Percentiles rank a stretch among this genome's conserved stretches.
Evolutionary conservation across 2,888 invertebrate genomes (phyloP).

Genomic region (Luffia ferchaultella): DNA sequence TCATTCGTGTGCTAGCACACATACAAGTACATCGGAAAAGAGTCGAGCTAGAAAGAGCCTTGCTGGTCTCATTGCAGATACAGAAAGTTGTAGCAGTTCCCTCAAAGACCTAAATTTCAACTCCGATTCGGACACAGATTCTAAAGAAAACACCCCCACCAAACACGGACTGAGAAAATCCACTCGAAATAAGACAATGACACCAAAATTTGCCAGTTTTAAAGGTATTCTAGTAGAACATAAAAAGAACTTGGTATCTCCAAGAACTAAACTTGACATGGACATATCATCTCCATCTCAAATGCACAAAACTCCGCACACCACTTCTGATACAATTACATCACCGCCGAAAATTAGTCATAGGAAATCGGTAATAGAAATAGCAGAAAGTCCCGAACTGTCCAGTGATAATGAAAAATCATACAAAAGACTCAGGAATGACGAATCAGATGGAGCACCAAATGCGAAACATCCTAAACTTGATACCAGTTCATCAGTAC

Average conservation of each 20-base stretch:
- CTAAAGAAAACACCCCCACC: constrained; percentile 55
- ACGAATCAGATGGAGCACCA: constrained; percentile 32
- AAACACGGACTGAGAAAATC: constrained; percentile 32
- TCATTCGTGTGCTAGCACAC: constrained; percentile 47
- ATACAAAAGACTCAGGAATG: constrained; percentile 43
- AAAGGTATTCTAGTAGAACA: constrained; percentile 48
- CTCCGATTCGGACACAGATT: constrained; percentile 49
- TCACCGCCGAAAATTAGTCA: constrained; percentile 47
- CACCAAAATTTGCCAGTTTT: constrained; percentile 44
- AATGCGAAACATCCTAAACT: constrained; percentile 39
- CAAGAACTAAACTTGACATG: background rate
- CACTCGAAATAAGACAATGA: constrained; percentile 29
- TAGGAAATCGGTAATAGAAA: constrained; percentile 36
- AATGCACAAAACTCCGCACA: constrained; percentile 53
- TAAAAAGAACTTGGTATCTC: constrained; percentile 28
- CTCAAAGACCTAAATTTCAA: constrained; percentile 58
- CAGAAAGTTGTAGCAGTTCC: constrained; percentile 60
- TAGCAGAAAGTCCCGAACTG: constrained; percentile 49
- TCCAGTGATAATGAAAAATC: constrained; percentile 41
- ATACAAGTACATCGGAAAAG: constrained; percentile 50
- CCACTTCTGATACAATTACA: constrained; percentile 28
- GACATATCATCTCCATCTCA: constrained; percentile 35
- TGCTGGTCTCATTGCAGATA: constrained; percentile 52
- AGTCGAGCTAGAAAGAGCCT: constrained; percentile 51
- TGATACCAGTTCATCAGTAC: constrained; percentile 30